These are phyloP conservation scores for Luperina nickerlii DNA, from an alignment of 2,888 invertebrate species.

Conservation along the genomic window DNA sequence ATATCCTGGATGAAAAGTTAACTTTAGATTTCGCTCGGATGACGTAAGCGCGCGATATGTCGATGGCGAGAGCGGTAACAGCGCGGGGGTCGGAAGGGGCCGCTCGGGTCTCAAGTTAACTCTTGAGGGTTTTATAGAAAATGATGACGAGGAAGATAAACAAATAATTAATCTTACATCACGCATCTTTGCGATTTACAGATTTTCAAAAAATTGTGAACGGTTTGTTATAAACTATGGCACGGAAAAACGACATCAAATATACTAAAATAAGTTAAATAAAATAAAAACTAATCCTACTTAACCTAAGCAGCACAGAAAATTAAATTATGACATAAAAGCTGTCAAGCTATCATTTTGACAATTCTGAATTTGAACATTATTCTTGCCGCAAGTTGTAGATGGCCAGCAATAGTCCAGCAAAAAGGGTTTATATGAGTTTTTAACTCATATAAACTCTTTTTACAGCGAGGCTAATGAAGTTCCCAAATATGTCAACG, in stretches of 20 bases:
- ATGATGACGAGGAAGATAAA: neutral
- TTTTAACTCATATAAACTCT: neutral
- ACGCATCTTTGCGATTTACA: conserved; percentile 63
- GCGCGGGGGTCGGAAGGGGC: too few species aligned
- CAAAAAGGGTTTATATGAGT: too few species aligned
- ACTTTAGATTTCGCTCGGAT: too few species aligned
- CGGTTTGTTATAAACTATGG: conserved; percentile 21
- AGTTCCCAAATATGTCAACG: neutral
- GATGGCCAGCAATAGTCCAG: conserved; percentile 18
- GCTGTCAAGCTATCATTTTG: conserved; percentile 31
- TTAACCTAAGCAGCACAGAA: conserved; percentile 56
- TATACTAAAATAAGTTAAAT: conserved; percentile 59
- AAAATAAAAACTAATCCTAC: conserved; percentile 59
- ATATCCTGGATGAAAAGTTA: neutral
- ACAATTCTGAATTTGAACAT: conserved; percentile 44
- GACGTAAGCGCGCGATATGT: too few species aligned
- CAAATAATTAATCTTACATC: conserved; percentile 66
- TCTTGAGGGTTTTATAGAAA: too few species aligned
- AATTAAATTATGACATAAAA: conserved; percentile 31
- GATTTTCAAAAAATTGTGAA: conserved; percentile 36
- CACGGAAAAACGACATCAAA: conserved; percentile 38
- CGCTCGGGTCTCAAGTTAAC: too few species aligned
- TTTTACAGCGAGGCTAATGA: neutral
- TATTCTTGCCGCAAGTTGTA: neutral
- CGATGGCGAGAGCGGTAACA: too few species aligned